Percentiles rank a stretch among this genome's conserved stretches.
Conservation (phyloP, 2,888 invertebrate genomes). For the Hetaerina titia region DNA sequence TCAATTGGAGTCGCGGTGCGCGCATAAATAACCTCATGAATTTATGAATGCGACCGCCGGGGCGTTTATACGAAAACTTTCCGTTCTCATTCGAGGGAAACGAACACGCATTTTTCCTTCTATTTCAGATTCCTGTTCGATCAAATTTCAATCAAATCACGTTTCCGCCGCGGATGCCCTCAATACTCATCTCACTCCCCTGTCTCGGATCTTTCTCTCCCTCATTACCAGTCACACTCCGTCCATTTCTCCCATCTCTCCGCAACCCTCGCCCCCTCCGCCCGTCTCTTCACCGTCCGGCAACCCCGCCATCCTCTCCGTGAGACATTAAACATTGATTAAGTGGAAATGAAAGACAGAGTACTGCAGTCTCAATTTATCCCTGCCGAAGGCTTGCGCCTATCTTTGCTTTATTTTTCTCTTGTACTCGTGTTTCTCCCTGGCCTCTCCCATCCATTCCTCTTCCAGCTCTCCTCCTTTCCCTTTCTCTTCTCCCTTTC, state of each 20-base stretch:
- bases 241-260: not conserved
- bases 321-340: not conserved
- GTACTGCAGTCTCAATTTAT: not conserved
- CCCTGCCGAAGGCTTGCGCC: not conserved
- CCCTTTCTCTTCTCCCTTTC: not conserved
- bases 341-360: not conserved
- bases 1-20: conserved; percentile 30
- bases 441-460: not conserved
- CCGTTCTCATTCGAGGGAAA: not conserved
- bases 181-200: not conserved
- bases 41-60: conserved; percentile 47
- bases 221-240: not conserved
- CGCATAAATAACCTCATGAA: conserved; percentile 36
- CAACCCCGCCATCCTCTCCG: not conserved
- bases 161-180: conserved; percentile 18
- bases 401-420: not conserved
- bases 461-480: not conserved
- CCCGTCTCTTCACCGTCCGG: not conserved
- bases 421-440: not conserved
- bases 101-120: conserved; percentile 27
- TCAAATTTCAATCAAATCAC: conserved; percentile 64
- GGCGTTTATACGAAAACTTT: conserved; percentile 2
- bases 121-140: conserved; percentile 16
- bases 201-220: not conserved
- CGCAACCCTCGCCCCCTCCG: not conserved